phyloP scores from a whole-genome alignment of 2,888 invertebrate genomes.

The Pecten maximus region DNA sequence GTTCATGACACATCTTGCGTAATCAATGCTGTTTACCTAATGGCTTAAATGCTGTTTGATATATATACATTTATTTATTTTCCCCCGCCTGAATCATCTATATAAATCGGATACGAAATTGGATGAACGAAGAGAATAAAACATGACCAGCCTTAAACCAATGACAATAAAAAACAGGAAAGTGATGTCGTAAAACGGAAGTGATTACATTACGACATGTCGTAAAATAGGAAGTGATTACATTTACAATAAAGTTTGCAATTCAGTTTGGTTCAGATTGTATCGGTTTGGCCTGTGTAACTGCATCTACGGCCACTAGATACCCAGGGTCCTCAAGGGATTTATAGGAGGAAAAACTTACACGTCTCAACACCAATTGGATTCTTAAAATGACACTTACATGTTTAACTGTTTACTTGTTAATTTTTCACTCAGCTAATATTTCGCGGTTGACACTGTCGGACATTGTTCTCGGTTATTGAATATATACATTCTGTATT shows the following conservation, averaged over 20 bases:
- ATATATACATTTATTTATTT: background rate
- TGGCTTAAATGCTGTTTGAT: background rate
- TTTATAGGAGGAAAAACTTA: too few species aligned
- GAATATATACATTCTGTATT: too few species aligned
- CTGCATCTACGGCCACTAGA: background rate
- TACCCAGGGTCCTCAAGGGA: too few species aligned
- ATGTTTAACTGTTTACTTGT: too few species aligned
- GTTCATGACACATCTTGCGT: background rate
- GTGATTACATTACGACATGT: background rate
- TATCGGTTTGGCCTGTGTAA: background rate
- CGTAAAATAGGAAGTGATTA: background rate
- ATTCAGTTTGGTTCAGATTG: background rate
- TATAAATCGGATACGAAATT: background rate
- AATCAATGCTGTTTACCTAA: background rate
- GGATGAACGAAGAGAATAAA: background rate
- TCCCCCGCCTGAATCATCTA: background rate
- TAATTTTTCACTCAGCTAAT: too few species aligned
- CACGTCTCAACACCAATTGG: too few species aligned
- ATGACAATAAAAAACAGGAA: background rate
- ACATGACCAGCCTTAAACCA: background rate
- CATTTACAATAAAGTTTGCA: background rate
- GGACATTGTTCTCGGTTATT: too few species aligned
- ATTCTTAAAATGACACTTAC: too few species aligned
- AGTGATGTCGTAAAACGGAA: slow-evolving; percentile 21
- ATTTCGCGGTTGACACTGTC: too few species aligned